Conservation (phyloP, 2,888 invertebrate species). For the Oscheius sp. region DNA sequence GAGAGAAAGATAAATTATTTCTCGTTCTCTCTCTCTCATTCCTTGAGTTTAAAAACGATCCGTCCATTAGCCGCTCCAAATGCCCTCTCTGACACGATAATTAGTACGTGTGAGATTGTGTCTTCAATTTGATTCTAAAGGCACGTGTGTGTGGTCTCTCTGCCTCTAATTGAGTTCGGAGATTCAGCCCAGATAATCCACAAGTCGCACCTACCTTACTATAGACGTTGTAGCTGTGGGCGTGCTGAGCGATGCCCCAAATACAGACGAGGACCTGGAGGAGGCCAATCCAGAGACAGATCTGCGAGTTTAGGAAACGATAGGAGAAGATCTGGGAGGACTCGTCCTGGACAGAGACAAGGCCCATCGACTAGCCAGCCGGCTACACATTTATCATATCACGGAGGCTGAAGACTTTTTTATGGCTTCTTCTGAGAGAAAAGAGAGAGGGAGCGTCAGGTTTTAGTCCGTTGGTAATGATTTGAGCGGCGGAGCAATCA, state of each 20-base stretch:
- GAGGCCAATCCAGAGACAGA: slow-evolving; percentile 54
- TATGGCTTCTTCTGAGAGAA: not conserved
- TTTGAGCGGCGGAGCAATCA: too few species aligned
- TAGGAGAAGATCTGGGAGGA: slow-evolving; percentile 59
- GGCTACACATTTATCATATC: slow-evolving; percentile 16
- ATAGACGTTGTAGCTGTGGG: slow-evolving; percentile 53
- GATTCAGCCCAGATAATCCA: slow-evolving; percentile 16
- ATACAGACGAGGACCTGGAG: slow-evolving; percentile 58
- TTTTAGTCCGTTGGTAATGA: not conserved
- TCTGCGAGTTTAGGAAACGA: slow-evolving; percentile 62
- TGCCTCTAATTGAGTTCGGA: slow-evolving; percentile 23
- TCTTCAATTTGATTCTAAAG: slow-evolving; percentile 16
- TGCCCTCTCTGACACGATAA: too few species aligned
- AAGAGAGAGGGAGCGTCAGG: not conserved
- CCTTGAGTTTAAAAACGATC: too few species aligned
- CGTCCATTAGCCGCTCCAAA: too few species aligned
- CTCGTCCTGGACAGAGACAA: slow-evolving; percentile 18
- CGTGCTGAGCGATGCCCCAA: slow-evolving; percentile 63
- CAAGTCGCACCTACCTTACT: slow-evolving; percentile 41
- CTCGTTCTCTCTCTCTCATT: too few species aligned
- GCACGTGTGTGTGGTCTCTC: slow-evolving; percentile 1
- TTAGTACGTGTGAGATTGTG: slow-evolving; percentile 8
- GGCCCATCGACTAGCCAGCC: slow-evolving; percentile 16
- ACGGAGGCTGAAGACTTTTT: not conserved
- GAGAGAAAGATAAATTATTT: not conserved